Evolutionary conservation across 2,113 vertebrate genomes (phyloP), one percentile per base, ranked within the genome.

Genomic region (Pedetes capensis): DNA sequence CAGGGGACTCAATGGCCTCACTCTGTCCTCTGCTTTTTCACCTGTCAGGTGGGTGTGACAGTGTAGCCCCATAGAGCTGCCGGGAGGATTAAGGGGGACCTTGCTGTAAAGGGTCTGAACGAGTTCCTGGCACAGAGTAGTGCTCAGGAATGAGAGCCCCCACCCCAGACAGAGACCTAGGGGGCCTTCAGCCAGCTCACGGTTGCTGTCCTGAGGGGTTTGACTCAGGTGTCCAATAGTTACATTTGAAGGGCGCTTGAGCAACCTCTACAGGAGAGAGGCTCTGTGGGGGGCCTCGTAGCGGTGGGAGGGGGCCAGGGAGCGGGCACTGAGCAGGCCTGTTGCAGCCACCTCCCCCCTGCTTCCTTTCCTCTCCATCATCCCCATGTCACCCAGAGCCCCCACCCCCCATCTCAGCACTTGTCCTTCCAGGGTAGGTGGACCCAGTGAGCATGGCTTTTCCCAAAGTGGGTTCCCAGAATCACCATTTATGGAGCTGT

Each of bases 251-350:
- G 11, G 27, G 2, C 2, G 16, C 17, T 1, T 87, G 5, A 13
- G 1, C 16, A 42, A 20, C 82, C 59, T 78, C 18, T 39, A 4
- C 17, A 10, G 44, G 8, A 59, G 39, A 29, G 59, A n/a, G 20
- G 3, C 82, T 32, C 2, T 0, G 1, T 23, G 4, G 75, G 27
- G 27, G 37, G 14, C 2, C 0, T 2, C 17, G 4, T 3, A 10
- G 7, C 32, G 8, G 20, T 5, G 1, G 2, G 34, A 7, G 20
- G 0, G 1, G 0, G 5, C 27, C 4, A 2, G 23, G 42, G 25
- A 11, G 1, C n/a, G n/a, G n/a, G n/a, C n/a, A n/a, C 20, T 29
- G 18, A 59, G 59, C n/a, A 2, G 75, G 32, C 63, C 87, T 23
- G 0, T 12, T 8, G 63, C 37, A n/a, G 51, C 39, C 3, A 2